Evolutionary conservation across 92 coral and sea anemone genomes (phyloP), one percentile per base, ranked within the genome.

Genomic region (Chrysogorgia sp.): DNA sequence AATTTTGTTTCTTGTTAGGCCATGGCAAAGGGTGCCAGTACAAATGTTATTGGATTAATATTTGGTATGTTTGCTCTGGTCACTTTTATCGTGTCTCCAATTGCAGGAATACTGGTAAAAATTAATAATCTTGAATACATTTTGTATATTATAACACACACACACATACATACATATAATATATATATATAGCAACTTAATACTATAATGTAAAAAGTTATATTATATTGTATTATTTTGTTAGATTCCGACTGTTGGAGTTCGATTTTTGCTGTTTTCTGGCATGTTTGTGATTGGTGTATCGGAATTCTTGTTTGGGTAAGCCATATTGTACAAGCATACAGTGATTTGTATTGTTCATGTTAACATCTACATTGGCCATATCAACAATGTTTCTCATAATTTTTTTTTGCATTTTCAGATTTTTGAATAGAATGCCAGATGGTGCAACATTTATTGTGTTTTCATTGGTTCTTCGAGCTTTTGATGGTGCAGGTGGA

Each of bases 31-130:
- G 92, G 91, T 53, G 98, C 89, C 0, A 83, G 77, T 49, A 77
- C 94, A 3, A 81, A 90, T 1, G 71, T 89, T 65, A 76, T 93
- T 84, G 98, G 98, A 17, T 61, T 94, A 0, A 91, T 94, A 68
- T 94, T 94, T 89, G 98, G 97, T 0, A 80, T 89, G 23, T 91
- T 91, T 74, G 90, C 98, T 0, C 55, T 94, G 30, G 89, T 86
- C 17, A 76, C 81, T 2, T 89, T 94, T 70, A 45, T 91, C 26
- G 83, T 85, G 12, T 82, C 98, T 25, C 98, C 98, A 33, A 20
- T 82, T 10, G 84, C 86, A 24, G 98, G 98, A 7, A 67, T 85
- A 1, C 60, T 84, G 81, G 98, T 94, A 70, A 84, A 89, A 52
- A 17, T 52, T 52, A 52, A 52, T n/a, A 6, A 52, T 52, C 6